Evolutionary conservation across 2,113 vertebrate species (phyloP).

Genomic region (Platycercus adscitus): DNA sequence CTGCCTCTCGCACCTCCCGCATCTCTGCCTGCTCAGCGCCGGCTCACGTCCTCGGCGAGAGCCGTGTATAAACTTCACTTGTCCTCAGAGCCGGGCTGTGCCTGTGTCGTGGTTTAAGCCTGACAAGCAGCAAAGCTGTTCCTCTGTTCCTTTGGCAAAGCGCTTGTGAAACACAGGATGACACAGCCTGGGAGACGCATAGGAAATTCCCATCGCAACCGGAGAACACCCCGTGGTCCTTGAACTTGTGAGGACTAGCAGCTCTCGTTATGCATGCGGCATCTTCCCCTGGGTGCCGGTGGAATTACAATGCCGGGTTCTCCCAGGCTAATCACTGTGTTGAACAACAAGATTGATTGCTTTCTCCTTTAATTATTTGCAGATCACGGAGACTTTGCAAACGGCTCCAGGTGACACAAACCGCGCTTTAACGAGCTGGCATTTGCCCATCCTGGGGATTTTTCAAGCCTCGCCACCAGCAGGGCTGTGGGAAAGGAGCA

Average conservation of each 20-base stretch:
- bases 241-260: slow-evolving; percentile 7
- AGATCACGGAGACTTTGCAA: slow-evolving; percentile 21
- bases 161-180: neutral
- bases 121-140: neutral
- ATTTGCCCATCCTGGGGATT: neutral
- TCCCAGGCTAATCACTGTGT: slow-evolving; percentile 21
- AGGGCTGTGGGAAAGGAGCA: slow-evolving; percentile 15
- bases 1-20: neutral
- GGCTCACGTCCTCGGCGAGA: neutral
- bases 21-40: neutral
- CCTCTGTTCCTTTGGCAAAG: neutral
- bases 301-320: neutral
- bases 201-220: neutral
- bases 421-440: neutral
- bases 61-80: fast-evolving
- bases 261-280: neutral
- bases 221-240: neutral
- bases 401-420: slow-evolving; percentile 17
- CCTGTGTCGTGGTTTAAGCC: neutral
- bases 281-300: neutral
- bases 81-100: neutral
- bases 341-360: slow-evolving; percentile 28
- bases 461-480: neutral
- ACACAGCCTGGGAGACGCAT: neutral
- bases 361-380: slow-evolving; percentile 46